Base-by-base conservation (phyloP, 2,888 invertebrate species). In the Sympetrum striolatum region DNA sequence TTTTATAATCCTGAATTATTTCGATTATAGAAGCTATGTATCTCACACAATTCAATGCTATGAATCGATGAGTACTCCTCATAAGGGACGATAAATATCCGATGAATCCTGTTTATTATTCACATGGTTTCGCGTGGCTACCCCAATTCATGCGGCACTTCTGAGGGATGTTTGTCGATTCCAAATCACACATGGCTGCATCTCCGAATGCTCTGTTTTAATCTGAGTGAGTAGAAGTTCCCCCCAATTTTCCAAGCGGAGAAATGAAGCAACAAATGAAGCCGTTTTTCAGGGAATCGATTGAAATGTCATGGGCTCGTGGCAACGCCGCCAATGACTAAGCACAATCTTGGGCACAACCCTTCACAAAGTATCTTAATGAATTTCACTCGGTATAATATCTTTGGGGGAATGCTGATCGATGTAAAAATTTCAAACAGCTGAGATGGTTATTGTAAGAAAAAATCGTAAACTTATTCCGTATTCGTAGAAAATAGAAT, bases 231-330 rank as follows among this genome's bases (percentile, higher is more conserved):
- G 73, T 73, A 25, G 31, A 14, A 10, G 44, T 10, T 8, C 73
- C 31, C 73, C 31, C 25, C n/a, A n/a, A n/a, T 31, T 31, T 10
- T 10, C 73, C 64, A 10, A 64, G 12, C 64, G 31, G n/a, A 25
- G 22, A 86, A 86, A 37, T 60, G 86, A 86, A 86, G 86, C 86
- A 86, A 86, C 86, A 86, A 86, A 86, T 86, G 86, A 86, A 86
- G 37, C 86, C 86, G 37, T 86, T 53, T 53, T 86, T 86, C 39
- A 60, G 37, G 60, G 60, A 60, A 86, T 86, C 86, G 86, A 86
- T 86, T 86, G 86, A 86, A 86, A 86, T 31, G 86, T 86, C 60
- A 86, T 60, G 86, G 86, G 86, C 60, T 31, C 60, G 58, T n/a
- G 86, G 86, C 86, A 86, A 86, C 86, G 39, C 37, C 86, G 86